These are phyloP conservation scores for Lepidiolamprologus cunningtoni DNA, from an alignment of 2,113 vertebrate genomes.

Conservation along the genomic window DNA sequence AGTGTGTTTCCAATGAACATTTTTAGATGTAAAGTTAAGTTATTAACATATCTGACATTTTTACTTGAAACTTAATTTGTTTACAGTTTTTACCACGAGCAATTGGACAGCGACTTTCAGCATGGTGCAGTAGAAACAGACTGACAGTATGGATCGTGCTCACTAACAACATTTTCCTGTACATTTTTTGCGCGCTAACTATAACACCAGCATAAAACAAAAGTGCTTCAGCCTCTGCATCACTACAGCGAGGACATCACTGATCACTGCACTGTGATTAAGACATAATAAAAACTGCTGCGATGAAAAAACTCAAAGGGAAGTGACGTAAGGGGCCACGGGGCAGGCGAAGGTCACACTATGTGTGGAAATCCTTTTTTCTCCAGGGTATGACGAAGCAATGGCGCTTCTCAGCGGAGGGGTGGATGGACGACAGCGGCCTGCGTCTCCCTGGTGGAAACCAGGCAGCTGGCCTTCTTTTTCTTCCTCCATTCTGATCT, in stretches of 20 bases:
- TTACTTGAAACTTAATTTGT: background rate
- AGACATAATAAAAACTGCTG: background rate
- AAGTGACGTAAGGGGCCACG: slow-evolving; percentile 50
- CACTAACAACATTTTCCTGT: background rate
- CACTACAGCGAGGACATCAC: background rate
- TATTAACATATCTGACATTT: background rate
- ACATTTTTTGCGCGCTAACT: background rate
- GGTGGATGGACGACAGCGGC: background rate
- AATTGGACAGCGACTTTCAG: background rate
- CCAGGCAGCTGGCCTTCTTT: slow-evolving; percentile 23
- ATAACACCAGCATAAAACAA: background rate
- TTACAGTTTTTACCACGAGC: background rate
- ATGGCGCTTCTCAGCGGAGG: slow-evolving; percentile 19
- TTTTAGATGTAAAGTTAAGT: background rate
- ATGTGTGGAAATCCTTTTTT: slow-evolving; percentile 30
- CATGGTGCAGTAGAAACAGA: background rate
- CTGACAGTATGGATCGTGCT: background rate
- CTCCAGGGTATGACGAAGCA: background rate
- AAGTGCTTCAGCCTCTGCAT: background rate
- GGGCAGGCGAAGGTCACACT: slow-evolving; percentile 44
- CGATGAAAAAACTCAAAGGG: slow-evolving; percentile 40
- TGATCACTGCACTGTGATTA: background rate
- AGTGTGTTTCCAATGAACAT: background rate
- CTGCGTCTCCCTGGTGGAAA: background rate
- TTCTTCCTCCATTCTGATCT: slow-evolving; percentile 7